Evolutionary conservation across 2,888 invertebrate species (phyloP), one percentile per base, ranked within the genome.

Genomic region (Galerucella calmariensis): DNA sequence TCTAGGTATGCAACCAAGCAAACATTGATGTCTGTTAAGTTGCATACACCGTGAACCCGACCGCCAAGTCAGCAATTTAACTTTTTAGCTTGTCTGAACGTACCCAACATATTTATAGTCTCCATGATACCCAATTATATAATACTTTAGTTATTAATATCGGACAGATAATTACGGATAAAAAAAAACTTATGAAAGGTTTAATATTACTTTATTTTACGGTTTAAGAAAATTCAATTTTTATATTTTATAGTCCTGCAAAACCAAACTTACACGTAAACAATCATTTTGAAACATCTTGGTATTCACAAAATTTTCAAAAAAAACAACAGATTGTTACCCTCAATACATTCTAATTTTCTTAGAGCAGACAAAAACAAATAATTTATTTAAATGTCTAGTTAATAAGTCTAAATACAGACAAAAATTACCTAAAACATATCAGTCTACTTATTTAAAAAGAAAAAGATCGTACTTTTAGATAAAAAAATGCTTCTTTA

Each of bases 371-470:
- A 65, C 46, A 20, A 46, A 46, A 62, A 62, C 46, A 35, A 35
- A 65, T 65, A 65, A 65, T 65, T 62, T 62, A 62, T 62, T 62
- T 41, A 65, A 65, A 44, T 16, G 63, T 65, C 63, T 35, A 44
- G n/a, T 35, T 12, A 62, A 35, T 41, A 62, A 62, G 41, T 41
- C 62, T 63, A 63, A 63, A 44, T 71, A 67, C 67, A 76, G 69
- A 78, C 68, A 75, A 77, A 77, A 78, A 76, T 77, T 78, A 75
- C 74, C 77, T 78, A 79, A 74, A 63, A 65, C 11, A 56, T 69
- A 75, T 77, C 74, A 79, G 77, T 79, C 77, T 79, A 79, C 74
- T 71, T 56, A 35, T 35, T 35, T 35, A 73, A 66, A 75, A 67
- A 69, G 53, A 68, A 56, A 68, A 67, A 75, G 58, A 73, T 68